These are phyloP conservation scores for Petrocephalus zakoni DNA, from an alignment of 2,113 vertebrate species.

Conservation along the genomic window DNA sequence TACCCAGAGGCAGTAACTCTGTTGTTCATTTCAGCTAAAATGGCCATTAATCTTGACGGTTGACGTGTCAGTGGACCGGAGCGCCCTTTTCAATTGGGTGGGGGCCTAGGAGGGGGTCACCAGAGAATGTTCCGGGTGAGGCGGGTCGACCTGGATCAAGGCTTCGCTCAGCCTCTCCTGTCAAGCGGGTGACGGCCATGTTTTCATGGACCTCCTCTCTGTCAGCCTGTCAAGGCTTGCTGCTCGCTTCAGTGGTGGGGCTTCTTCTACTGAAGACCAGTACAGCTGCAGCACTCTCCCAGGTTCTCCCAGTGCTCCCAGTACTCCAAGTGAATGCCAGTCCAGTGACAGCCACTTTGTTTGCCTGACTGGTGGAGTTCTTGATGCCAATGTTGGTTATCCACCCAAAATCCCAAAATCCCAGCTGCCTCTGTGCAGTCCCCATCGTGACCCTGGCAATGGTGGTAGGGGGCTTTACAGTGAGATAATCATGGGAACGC, in stretches of 20 bases:
- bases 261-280: not conserved
- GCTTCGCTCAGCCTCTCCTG: not conserved
- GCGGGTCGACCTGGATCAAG: not conserved
- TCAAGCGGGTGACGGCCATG: slow-evolving; percentile 3
- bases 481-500: not conserved
- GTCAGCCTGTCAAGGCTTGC: not conserved
- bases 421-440: not conserved
- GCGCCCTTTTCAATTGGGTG: not conserved
- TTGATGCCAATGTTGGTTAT: not conserved
- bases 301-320: not conserved
- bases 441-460: not conserved
- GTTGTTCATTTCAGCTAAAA: not conserved
- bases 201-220: not conserved
- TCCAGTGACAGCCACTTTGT: not conserved
- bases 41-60: slow-evolving; percentile 5
- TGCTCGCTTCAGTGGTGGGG: not conserved
- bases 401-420: not conserved
- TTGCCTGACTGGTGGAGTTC: not conserved
- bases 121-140: not conserved
- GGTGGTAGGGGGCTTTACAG: not conserved
- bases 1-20: not conserved
- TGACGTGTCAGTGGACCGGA: slow-evolving; percentile 12
- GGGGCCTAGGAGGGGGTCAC: not conserved
- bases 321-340: not conserved
- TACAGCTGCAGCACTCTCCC: not conserved